A percentile compares a stretch with the other conserved stretches of the same genome.
Evolutionary conservation across 2,888 invertebrate species (phyloP).

Genomic region (Campoplex nolae): DNA sequence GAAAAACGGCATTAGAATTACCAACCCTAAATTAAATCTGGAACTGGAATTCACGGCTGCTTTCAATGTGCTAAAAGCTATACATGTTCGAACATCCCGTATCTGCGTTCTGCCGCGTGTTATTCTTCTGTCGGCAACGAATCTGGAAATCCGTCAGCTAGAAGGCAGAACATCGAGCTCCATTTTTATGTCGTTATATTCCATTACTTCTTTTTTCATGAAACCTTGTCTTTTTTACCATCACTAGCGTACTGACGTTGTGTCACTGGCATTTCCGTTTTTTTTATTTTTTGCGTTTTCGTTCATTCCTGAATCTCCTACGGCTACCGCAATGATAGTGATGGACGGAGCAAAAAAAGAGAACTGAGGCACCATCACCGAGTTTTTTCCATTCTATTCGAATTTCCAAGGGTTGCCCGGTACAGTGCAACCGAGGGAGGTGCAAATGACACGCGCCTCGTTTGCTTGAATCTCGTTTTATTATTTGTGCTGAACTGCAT

Average conservation of each 20-base stretch:
- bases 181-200: conserved; percentile 79
- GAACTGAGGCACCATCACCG: conserved; percentile 37
- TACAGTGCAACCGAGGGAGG: conserved; percentile 31
- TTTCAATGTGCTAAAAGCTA: no score
- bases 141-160: conserved; percentile 51
- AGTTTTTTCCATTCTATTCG: conserved; percentile 14
- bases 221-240: conserved; percentile 33
- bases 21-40: no score
- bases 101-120: no score
- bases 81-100: no score
- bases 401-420: conserved; percentile 42
- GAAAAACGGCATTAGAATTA: no score
- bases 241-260: conserved; percentile 1
- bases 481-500: conserved; percentile 47
- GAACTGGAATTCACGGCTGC: no score
- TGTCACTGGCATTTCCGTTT: conserved; percentile 25
- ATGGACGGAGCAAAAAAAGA: conserved; percentile 23
- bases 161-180: conserved; percentile 71
- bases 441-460: conserved; percentile 57
- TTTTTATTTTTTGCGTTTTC: conserved; percentile 5
- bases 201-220: conserved; percentile 71
- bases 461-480: conserved; percentile 55
- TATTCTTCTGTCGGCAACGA: no score
- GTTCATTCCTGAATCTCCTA: conserved; percentile 39
- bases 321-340: conserved; percentile 41